A percentile compares a stretch with the other conserved stretches of the same genome.
Conservation (phyloP, 2,113 vertebrate species). For the Parus major region DNA sequence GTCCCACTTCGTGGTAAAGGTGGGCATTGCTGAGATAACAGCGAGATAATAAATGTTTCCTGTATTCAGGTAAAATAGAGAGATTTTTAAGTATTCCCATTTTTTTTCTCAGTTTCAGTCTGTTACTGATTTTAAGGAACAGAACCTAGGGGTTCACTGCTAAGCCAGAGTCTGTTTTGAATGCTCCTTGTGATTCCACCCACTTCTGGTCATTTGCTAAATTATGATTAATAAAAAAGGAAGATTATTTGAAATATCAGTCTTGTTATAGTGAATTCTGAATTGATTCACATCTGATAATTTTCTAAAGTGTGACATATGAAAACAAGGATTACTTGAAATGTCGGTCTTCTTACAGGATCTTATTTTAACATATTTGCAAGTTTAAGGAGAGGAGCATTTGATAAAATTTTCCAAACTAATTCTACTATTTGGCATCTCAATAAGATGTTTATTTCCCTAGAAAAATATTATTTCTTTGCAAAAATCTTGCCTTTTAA, state of each 20-base stretch:
- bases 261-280: neutral
- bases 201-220: neutral
- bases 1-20: accelerated
- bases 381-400: neutral
- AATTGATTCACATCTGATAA: neutral
- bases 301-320: neutral
- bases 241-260: neutral
- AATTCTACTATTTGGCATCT: neutral
- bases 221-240: neutral
- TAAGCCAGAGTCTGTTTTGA: neutral
- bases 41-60: neutral
- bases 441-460: neutral
- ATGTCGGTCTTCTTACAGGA: neutral
- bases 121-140: neutral
- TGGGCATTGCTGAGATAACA: neutral
- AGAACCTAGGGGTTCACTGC: neutral
- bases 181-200: neutral
- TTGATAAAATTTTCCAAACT: neutral
- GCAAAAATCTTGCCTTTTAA: neutral
- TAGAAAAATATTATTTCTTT: neutral
- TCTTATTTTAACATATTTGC: neutral
- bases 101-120: neutral
- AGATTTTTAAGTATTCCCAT: neutral
- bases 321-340: neutral
- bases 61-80: neutral